Base-by-base conservation (phyloP, 1,140 invertebrate genomes). In the Belonocnema kinseyi region DNA sequence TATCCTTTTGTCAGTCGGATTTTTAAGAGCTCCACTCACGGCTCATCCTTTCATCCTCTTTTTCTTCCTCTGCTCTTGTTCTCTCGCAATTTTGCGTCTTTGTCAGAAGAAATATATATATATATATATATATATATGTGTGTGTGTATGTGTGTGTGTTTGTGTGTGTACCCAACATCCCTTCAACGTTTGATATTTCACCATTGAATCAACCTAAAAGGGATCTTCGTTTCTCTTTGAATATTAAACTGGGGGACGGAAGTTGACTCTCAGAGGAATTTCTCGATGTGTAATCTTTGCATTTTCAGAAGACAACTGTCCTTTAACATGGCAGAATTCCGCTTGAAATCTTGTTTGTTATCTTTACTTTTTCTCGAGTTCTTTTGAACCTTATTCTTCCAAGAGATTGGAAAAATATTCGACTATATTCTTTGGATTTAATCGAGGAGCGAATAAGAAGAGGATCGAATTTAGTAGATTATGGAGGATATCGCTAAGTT, bases 1-100 rank as follows among this genome's bases (percentile, higher is more conserved):
- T 76, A 80, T 78, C 75, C 77, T 83, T 82, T 85, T 81, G 82
- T 82, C 75, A 74, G 80, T 79, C 77, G 73, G 75, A 80, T 81
- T 83, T 85, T 83, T 78, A 85, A 84, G 66, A 84, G 79, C 72
- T 77, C 78, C 73, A 82, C 83, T 81, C 81, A 76, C 66, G 73
- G 77, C 71, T 77, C 78, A 70, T 74, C 74, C 75, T 72, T 50
- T 61, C 72, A 71, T 70, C 50, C 54, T 58, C 16, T 52, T 66
- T 78, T 72, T 3, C 12, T 33, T 26, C 26, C 16, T 66, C 33
- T 66, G 21, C 26, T 66, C 56, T 61, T 12, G 13, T 61, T 21
- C 19, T 19, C 16, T 50, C 46, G 26, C 26, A 26, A 74, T 73
- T 52, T 12, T 52, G 12, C 76, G 21, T 70, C 78, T 80, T 78